Conservation (phyloP, 2,113 vertebrate species). For the human region GRCh38 chr5:113644501-113645000, state of each 20-base stretch:
- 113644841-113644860: no score
- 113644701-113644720: no score
- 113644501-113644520: neutral
- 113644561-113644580: neutral
- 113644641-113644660: neutral
- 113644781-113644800: neutral
- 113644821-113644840: no score
- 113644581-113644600: neutral
- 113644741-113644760: neutral
- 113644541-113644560: neutral
- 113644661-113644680: neutral
- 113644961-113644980: no score
- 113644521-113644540: neutral
- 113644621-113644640: neutral
- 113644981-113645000: no score
- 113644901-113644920: no score
- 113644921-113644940: no score
- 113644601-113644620: neutral
- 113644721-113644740: neutral
- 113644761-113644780: neutral
- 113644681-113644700: neutral
- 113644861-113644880: no score
- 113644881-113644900: no score
- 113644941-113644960: no score
- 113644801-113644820: no score